A percentile compares a stretch with the other conserved stretches of the same genome.
Evolutionary conservation across 2,113 vertebrate species (phyloP).

Genomic region (Hypanus sabinus): DNA sequence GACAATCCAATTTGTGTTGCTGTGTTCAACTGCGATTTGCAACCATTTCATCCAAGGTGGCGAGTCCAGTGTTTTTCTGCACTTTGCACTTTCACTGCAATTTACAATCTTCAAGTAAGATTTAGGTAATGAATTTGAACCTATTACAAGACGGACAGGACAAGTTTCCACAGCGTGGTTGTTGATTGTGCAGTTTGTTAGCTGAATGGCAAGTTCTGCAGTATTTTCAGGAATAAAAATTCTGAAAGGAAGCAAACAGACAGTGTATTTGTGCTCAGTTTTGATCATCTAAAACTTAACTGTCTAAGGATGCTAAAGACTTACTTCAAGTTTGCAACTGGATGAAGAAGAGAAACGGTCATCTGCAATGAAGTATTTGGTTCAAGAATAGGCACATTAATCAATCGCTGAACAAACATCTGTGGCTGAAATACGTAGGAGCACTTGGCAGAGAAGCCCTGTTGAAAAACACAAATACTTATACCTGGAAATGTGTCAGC

Average conservation of each 20-base stretch:
- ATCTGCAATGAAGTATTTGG: constrained; percentile 53
- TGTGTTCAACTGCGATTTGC: constrained; percentile 65
- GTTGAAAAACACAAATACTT: constrained; percentile 24
- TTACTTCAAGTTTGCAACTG: constrained; percentile 77
- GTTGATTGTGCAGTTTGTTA: constrained; percentile 56
- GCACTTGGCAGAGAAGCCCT: constrained; percentile 79
- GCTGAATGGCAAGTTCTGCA: constrained; percentile 58
- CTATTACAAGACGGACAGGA: constrained; percentile 60
- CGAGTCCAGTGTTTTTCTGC: constrained; percentile 56
- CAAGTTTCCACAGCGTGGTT: constrained; percentile 48
- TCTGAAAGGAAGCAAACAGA: constrained; percentile 49
- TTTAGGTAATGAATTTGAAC: constrained; percentile 59
- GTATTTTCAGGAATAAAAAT: constrained; percentile 76
- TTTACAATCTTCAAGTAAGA: constrained; percentile 58
- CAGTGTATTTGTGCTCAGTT: background rate
- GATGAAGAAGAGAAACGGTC: constrained; percentile 52
- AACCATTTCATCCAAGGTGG: constrained; percentile 87
- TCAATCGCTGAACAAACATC: constrained; percentile 69
- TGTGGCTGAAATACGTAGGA: constrained; percentile 84
- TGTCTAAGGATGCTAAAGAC: constrained; percentile 37
- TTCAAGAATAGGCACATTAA: constrained; percentile 67
- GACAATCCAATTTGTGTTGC: constrained; percentile 47
- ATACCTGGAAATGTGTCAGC: background rate
- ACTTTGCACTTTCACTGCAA: constrained; percentile 55
- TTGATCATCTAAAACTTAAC: background rate